These are phyloP conservation scores for Pangasius sanitwongsei DNA, from an alignment of 2,797 vertebrate species.

Conservation along the genomic window DNA sequence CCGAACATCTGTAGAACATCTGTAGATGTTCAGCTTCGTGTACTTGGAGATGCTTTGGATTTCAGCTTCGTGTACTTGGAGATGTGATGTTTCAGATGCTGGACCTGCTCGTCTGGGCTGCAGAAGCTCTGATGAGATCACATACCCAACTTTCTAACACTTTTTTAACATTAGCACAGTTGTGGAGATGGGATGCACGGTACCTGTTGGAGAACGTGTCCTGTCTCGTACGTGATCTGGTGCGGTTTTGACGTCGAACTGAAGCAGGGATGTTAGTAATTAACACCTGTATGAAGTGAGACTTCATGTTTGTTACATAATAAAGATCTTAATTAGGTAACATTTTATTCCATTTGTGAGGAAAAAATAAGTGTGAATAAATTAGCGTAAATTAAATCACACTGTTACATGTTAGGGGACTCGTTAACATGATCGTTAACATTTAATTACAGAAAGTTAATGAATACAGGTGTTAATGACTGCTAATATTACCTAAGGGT, in stretches of 20 bases:
- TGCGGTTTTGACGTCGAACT: background rate
- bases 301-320: slow-evolving; percentile 2
- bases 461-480: background rate
- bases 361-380: background rate
- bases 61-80: background rate
- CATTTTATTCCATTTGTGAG: background rate
- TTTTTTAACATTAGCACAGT: background rate
- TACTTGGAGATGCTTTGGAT: background rate
- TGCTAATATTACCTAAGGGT: background rate
- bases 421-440: background rate
- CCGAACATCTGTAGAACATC: background rate
- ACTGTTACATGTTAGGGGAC: background rate
- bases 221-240: background rate
- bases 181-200: background rate
- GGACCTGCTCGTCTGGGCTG: background rate
- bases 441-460: background rate
- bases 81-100: background rate
- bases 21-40: background rate
- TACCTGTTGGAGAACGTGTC: background rate
- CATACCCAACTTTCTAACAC: too few relatives aligned
- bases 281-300: background rate
- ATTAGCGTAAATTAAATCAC: background rate
- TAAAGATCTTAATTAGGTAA: background rate
- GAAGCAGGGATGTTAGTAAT: background rate
- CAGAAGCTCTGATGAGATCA: background rate